A percentile compares a stretch with the other conserved stretches of the same genome.
Conservation (phyloP, 1,140 invertebrate genomes). For the Drosophila novamexicana region DNA sequence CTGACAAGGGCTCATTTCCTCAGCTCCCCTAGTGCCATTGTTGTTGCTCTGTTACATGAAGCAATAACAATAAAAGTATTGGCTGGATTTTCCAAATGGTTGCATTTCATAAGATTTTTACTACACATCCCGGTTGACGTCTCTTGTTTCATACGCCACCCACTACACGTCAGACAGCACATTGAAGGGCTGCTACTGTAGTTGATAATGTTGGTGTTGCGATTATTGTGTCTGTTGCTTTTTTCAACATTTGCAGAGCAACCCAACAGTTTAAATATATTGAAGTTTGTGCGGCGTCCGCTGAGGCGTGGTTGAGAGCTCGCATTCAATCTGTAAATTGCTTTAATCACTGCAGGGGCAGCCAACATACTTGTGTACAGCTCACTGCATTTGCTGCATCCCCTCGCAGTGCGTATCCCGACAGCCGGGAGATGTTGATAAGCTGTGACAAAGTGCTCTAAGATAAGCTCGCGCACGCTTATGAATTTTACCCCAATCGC, state of each 20-base stretch:
- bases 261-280: slow-evolving; percentile 72
- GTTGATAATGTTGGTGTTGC: slow-evolving; percentile 32
- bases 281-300: slow-evolving; percentile 40
- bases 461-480: slow-evolving; percentile 47
- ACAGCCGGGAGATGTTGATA: slow-evolving; percentile 69
- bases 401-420: neutral
- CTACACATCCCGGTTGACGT: slow-evolving; percentile 31
- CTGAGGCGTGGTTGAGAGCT: slow-evolving; percentile 43
- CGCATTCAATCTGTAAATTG: slow-evolving; percentile 78
- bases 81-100: slow-evolving; percentile 81
- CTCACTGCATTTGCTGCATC: slow-evolving; percentile 19
- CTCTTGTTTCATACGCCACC: slow-evolving; percentile 15
- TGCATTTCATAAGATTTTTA: slow-evolving; percentile 74
- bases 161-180: slow-evolving; percentile 2
- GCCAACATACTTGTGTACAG: slow-evolving; percentile 52
- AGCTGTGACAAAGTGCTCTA: slow-evolving; percentile 79
- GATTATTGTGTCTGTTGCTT: slow-evolving; percentile 34
- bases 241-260: slow-evolving; percentile 48
- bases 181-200: slow-evolving; percentile 20
- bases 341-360: slow-evolving; percentile 61
- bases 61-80: slow-evolving; percentile 82
- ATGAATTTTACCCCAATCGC: slow-evolving; percentile 23
- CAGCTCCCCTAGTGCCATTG: neutral
- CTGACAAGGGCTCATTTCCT: neutral
- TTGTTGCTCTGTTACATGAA: slow-evolving; percentile 58